Base-by-base conservation (phyloP, 2,113 vertebrate genomes). In the Bolborhynchus lineola region DNA sequence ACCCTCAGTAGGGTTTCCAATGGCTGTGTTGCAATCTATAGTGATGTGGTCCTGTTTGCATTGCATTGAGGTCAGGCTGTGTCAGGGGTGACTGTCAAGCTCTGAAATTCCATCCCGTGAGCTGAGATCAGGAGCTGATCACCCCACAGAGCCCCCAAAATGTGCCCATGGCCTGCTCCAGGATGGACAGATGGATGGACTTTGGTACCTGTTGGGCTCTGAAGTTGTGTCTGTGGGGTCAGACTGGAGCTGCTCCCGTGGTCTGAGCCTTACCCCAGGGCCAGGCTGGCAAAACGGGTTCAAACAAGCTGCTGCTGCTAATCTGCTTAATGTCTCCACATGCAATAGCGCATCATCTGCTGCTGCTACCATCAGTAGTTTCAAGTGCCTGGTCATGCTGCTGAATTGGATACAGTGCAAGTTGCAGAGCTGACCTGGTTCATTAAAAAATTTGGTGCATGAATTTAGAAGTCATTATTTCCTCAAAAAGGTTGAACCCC, bases 231-330 rank as follows among this genome's bases (percentile, higher is more conserved):
- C 70, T 33, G 24, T 0, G 3, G 55, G 69, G 52, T 64, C 70
- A 53, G 29, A 50, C 17, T 23, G 67, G 71, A 79, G 62, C 53
- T 85, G 68, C 68, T 80, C 37, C 76, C 3, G 3, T 8, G 13
- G 52, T 52, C 74, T 53, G 77, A 81, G 82, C 64, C 71, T 64
- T 88, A 26, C 44, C 60, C 33, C 2, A 0, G 79, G 90, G 77
- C 82, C 76, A 28, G 64, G 76, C 72, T 8, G 19, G 82, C 75
- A 86, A 60, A 97, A 94, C 67, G 18, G 69, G 92, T 93, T 96
- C 81, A 46, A 90, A 64, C 94, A 94, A 47, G 94, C 88, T 86
- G 87, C 76, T 84, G 75, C 68, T 91, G 91, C 92, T 94, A 71
- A 96, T 96, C 92, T 91, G 70, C 90, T 85, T 90, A 80, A 52